phyloP scores from a whole-genome alignment of 2,113 vertebrate species.

The Colinus virginianus region DNA sequence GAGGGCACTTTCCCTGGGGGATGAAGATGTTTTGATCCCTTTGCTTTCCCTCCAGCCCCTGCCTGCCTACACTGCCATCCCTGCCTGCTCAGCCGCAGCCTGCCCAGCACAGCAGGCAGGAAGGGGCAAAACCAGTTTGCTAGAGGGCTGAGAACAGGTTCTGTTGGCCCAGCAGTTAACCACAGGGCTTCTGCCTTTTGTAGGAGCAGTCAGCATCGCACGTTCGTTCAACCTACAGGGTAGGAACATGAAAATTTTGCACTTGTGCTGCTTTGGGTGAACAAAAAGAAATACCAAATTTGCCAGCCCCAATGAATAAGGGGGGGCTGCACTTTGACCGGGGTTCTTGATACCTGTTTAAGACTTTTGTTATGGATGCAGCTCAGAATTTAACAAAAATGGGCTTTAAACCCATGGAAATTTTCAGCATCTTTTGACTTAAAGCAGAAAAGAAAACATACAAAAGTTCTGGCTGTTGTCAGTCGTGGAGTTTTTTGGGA shows the following conservation, averaged over 20 bases:
- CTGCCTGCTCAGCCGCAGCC: not conserved
- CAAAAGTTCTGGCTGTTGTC: not conserved
- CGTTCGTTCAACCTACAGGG: not conserved
- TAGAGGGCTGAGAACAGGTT: conserved; percentile 24
- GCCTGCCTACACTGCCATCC: not conserved
- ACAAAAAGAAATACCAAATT: not conserved
- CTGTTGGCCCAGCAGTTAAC: not conserved
- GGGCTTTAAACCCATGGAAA: not conserved
- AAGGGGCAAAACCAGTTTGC: conserved; percentile 28
- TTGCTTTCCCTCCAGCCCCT: not conserved
- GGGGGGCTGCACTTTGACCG: not conserved
- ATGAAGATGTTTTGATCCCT: not conserved
- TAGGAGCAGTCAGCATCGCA: not conserved
- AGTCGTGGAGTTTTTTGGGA: accelerated
- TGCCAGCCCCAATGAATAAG: not conserved
- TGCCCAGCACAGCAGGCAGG: not conserved
- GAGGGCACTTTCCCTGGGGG: not conserved
- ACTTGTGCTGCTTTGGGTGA: not conserved
- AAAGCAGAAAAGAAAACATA: not conserved
- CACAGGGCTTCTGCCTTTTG: not conserved
- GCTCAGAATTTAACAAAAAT: not conserved
- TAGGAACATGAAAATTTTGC: not conserved
- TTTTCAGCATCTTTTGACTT: not conserved
- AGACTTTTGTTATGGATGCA: not conserved
- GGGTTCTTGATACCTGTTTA: not conserved